Base-by-base conservation (phyloP, 2,888 invertebrate genomes). In the Campoletis raptor region DNA sequence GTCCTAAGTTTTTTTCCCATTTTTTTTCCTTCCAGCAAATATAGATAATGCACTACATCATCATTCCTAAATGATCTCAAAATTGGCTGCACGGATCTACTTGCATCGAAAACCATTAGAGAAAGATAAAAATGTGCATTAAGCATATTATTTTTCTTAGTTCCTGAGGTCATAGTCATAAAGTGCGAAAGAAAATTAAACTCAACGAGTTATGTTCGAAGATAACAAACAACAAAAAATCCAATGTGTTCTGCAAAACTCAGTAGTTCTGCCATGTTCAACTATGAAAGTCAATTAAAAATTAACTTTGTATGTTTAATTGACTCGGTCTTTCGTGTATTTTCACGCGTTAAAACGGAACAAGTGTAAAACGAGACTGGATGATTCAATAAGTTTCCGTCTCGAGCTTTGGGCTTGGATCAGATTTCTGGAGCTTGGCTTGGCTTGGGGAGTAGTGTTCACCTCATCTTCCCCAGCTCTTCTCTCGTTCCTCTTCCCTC, bases 401-500 rank as follows among this genome's bases (percentile, higher is more conserved):
- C 73, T 64, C 30, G 48, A 12, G 66, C 52, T 80, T 80, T 72
- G 80, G 66, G 54, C 21, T 37, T 36, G 70, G 70, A 83, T 77
- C 72, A 40, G 66, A 80, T 80, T 72, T 66, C 78, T 83, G 64
- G 73, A 70, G 81, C 54, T 64, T 57, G 36, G 9, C 61, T 61
- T 72, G 15, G 48, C 48, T n/a, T 30, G 45, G 40, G 45, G 40
- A 52, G 61, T 73, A 40, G 48, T 61, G 37, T 45, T 48, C 42
- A 30, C 52, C 79, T 85, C 79, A 61, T 79, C 67, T 82, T 79
- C n/a, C 67, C 45, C 18, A 45, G 37, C 81, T 74, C 21, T 45
- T 52, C 73, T 37, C 36, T 45, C 18, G 42, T 18, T 61, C 54
- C 36, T 74, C 69, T 70, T 45, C 61, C 67, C 61, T 85, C 79